Evolutionary conservation across 2,888 invertebrate genomes (phyloP).

Genomic region (Entomobrya proxima): DNA sequence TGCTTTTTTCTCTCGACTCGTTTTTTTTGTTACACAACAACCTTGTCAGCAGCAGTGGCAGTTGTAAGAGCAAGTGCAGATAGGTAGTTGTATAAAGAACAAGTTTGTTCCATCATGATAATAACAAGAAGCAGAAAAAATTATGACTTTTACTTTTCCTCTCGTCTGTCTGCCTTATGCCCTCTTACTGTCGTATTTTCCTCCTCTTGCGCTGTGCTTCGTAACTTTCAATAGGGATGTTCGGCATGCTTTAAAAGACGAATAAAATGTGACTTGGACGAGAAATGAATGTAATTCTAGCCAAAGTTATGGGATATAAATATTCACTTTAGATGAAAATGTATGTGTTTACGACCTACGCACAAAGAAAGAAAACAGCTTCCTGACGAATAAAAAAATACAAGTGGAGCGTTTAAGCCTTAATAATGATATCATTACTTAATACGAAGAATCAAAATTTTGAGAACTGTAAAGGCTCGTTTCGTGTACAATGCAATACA

Average conservation of each 20-base stretch:
- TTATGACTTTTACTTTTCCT: constrained; percentile 36
- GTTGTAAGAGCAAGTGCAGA: constrained; percentile 34
- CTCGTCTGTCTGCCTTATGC: background rate
- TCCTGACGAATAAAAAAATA: no score
- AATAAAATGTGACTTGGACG: no score
- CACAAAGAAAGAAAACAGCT: background rate
- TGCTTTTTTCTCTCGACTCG: constrained; percentile 24
- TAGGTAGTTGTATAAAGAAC: constrained; percentile 29
- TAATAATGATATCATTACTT: background rate
- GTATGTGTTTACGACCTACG: background rate
- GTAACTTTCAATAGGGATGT: no score
- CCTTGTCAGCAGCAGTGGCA: constrained; percentile 58
- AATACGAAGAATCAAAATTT: no score
- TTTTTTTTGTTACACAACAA: constrained; percentile 37
- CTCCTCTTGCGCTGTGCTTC: background rate
- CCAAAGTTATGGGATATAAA: no score
- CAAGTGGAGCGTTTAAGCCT: background rate
- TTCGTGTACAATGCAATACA: background rate
- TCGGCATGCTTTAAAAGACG: no score
- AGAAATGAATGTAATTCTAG: no score
- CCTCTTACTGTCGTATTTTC: background rate
- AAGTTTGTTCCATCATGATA: constrained; percentile 26
- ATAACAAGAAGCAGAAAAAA: constrained; percentile 29
- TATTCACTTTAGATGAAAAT: no score
- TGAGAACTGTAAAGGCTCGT: no score